These are phyloP conservation scores for Urocitellus parryii DNA, from an alignment of 2,113 vertebrate genomes.

Conservation along the genomic window DNA sequence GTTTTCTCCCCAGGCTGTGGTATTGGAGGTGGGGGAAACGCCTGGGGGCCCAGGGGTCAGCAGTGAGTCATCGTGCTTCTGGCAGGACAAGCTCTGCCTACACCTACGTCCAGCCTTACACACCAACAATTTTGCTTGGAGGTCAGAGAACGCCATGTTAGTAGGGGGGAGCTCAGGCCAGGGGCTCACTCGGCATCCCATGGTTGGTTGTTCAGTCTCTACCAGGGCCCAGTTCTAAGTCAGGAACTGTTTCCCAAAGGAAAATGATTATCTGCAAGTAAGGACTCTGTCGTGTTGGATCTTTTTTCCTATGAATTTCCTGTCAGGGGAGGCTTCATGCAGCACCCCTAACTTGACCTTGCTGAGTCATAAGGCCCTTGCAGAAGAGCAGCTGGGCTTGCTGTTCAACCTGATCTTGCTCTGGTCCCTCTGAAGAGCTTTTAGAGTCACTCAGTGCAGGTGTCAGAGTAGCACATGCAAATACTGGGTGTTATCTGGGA, in stretches of 20 bases:
- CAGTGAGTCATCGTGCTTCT: neutral
- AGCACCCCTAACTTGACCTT: accelerated
- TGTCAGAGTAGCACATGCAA: neutral
- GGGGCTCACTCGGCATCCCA: accelerated
- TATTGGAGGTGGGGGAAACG: no score
- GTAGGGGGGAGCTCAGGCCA: accelerated
- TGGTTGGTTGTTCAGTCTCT: neutral
- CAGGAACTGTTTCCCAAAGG: neutral
- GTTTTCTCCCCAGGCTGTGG: neutral
- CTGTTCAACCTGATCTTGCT: neutral
- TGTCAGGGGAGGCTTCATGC: no score
- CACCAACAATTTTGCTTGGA: accelerated
- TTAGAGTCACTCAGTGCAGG: neutral
- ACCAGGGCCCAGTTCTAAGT: accelerated
- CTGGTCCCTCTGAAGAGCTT: neutral
- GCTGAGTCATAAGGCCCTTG: neutral
- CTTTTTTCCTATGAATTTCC: neutral
- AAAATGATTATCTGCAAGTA: neutral
- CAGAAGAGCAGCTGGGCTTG: neutral
- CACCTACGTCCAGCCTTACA: accelerated
- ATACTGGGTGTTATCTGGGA: accelerated
- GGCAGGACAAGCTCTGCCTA: neutral
- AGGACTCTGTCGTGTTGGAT: accelerated
- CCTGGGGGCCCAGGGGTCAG: no score
- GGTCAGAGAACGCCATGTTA: accelerated